phyloP scores from a whole-genome alignment of 2,888 invertebrate species.

The Cerastis leucographa region DNA sequence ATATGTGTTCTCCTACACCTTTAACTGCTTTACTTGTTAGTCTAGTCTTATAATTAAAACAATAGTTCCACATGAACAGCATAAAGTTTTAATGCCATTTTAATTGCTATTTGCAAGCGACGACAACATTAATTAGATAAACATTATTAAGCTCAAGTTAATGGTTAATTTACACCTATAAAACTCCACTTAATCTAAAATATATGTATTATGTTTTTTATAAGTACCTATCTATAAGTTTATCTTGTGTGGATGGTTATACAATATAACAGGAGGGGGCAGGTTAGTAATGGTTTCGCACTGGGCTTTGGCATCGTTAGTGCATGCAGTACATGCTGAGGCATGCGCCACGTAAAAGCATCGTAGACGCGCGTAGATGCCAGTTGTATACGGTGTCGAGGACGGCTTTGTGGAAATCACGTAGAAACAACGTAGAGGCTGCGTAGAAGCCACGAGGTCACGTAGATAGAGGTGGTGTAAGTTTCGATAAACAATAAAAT shows the following conservation, averaged over 20 bases:
- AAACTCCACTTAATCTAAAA: constrained; percentile 17
- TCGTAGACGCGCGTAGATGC: neutral
- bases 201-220: neutral
- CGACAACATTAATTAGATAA: constrained; percentile 19
- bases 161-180: constrained; percentile 20
- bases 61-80: constrained; percentile 23
- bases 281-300: neutral
- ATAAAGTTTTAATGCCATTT: constrained; percentile 19
- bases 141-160: constrained; percentile 25
- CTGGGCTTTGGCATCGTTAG: neutral
- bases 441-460: neutral
- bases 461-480: neutral
- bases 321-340: neutral
- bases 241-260: neutral
- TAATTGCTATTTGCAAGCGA: constrained; percentile 11
- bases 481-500: neutral
- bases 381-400: neutral
- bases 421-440: neutral
- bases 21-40: constrained; percentile 7
- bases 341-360: neutral
- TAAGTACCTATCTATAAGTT: neutral
- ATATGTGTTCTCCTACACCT: constrained; percentile 15
- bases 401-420: neutral
- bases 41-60: constrained; percentile 9
- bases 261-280: neutral